Base-by-base conservation (phyloP, 2,888 invertebrate genomes). In the Lordiphosa fenestrarum region DNA sequence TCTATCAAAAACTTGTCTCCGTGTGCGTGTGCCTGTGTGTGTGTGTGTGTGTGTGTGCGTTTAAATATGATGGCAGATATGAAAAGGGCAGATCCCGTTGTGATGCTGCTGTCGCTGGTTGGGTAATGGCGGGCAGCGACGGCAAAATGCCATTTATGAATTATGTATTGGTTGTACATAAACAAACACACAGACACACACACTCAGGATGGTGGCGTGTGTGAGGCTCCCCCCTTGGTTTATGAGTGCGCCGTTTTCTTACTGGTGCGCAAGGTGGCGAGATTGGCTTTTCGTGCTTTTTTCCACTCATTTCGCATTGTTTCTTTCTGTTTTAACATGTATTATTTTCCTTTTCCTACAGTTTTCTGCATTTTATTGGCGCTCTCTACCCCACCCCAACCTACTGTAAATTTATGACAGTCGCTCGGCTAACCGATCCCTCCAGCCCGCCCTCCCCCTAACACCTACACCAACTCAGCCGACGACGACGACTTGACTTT, bases 11-110 rank as follows among this genome's bases (percentile, higher is more conserved):
- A 49, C 38, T 42, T 55, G 25, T 35, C 39, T 56, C 50, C 52
- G 36, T 38, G 53, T 51, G 15, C 15, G 57, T 53, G 54, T 12
- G 41, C n/a, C 33, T 37, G 44, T 10, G 35, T 50, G 35, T 52
- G 59, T 53, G 56, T 51, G 63, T 15, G 41, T 51, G 53, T 54
- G 56, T 41, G 39, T 60, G 56, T 61, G 65, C 71, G 81, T 74
- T 71, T 57, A 80, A 82, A 78, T 86, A 85, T 87, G 87, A 87
- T 85, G 82, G 86, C 82, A 86, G 86, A 85, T 84, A 84, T 84
- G 75, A 86, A 78, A 71, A 72, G 71, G 74, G 78, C 80, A 82
- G 82, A 59, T 57, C 71, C 66, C 51, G 10, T 42, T 36, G 52
- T 25, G 25, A 40, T 48, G 66, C 51, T 39, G 55, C 38, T 36